A percentile compares a stretch with the other conserved stretches of the same genome.
Evolutionary conservation across 1,140 invertebrate genomes (phyloP).

Genomic region (Daktulosphaira vitifoliae): DNA sequence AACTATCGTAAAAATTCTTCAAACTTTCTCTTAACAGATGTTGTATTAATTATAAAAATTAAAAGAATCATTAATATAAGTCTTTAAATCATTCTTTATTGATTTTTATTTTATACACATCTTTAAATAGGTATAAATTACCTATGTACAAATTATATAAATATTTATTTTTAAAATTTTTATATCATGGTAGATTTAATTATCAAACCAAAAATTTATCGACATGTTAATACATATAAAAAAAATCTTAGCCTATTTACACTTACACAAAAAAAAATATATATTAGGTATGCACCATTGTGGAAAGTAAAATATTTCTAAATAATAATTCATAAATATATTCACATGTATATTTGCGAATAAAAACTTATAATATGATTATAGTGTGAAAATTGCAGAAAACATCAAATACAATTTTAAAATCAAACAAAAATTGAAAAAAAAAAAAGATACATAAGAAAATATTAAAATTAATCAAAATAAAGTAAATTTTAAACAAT

Average conservation of each 20-base stretch:
- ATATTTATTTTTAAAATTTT: conserved; percentile 18
- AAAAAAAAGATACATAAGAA: too few relatives aligned
- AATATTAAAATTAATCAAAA: background rate
- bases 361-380: background rate
- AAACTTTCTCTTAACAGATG: too few relatives aligned
- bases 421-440: too few relatives aligned
- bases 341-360: background rate
- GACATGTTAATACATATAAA: conserved; percentile 11
- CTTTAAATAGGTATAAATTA: too few relatives aligned
- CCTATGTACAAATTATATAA: too few relatives aligned
- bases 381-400: conserved; percentile 31
- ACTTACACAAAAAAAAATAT: conserved; percentile 27
- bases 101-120: too few relatives aligned
- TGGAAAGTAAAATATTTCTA: conserved; percentile 26
- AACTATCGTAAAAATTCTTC: too few relatives aligned
- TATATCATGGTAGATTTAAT: conserved; percentile 17
- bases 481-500: conserved; percentile 6
- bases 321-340: conserved; percentile 20
- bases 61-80: too few relatives aligned
- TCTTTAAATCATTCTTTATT: too few relatives aligned
- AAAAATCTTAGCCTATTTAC: conserved; percentile 25
- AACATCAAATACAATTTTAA: conserved; percentile 21
- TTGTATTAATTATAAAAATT: too few relatives aligned
- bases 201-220: conserved; percentile 27
- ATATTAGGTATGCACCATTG: conserved; percentile 27